phyloP scores from a whole-genome alignment of 2,888 invertebrate species.

The Marronus borbonicus region DNA sequence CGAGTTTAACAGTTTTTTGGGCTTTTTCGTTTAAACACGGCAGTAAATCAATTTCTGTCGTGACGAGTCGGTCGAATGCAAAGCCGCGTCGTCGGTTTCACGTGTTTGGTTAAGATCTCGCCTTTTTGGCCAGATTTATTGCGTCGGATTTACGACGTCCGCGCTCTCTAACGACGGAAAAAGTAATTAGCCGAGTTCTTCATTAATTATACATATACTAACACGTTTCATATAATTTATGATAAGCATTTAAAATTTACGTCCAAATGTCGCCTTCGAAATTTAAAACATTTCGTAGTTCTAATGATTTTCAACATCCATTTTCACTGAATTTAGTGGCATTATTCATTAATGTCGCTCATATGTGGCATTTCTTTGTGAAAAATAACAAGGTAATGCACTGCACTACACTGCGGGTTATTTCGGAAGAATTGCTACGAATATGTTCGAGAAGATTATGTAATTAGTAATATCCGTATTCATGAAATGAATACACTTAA shows the following conservation, averaged over 20 bases:
- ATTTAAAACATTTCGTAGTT: too few species aligned
- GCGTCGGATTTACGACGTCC: slow-evolving; percentile 30
- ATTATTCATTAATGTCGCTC: too few species aligned
- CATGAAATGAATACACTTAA: too few species aligned
- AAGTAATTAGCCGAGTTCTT: slow-evolving; percentile 33
- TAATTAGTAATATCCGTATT: too few species aligned
- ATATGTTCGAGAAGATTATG: too few species aligned
- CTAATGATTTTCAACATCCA: neutral
- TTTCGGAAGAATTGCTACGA: too few species aligned
- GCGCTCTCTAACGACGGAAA: slow-evolving; percentile 25
- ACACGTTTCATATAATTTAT: slow-evolving; percentile 1
- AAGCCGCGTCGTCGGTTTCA: slow-evolving; percentile 25
- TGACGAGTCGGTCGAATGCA: slow-evolving; percentile 19
- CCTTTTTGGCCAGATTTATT: slow-evolving; percentile 21
- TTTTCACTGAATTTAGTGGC: neutral
- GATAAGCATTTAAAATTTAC: neutral
- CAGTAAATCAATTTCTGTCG: slow-evolving; percentile 42
- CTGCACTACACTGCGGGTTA: too few species aligned
- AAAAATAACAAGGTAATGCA: too few species aligned
- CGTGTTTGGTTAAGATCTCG: slow-evolving; percentile 17
- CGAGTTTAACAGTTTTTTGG: slow-evolving; percentile 40
- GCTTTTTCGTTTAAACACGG: slow-evolving; percentile 36
- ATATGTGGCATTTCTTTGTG: too few species aligned
- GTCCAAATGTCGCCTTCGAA: neutral
- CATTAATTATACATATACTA: slow-evolving; percentile 25